Conservation (phyloP, 2,113 vertebrate species). For the Siphamia tubifer region DNA sequence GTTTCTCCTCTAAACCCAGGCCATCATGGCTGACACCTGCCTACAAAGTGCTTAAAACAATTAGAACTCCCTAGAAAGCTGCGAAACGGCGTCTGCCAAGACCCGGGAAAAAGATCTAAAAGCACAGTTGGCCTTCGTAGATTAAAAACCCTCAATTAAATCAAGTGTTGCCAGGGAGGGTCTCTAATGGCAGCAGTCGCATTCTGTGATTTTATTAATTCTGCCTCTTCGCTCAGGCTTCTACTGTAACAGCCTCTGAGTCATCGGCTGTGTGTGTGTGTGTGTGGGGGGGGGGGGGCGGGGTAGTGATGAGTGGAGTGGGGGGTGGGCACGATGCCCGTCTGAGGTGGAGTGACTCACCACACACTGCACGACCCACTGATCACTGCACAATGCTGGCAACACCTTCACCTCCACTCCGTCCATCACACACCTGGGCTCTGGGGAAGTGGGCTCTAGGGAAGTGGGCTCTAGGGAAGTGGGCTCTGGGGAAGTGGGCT, state of each 20-base stretch:
- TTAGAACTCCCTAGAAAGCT: conserved; percentile 57
- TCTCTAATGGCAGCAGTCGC: conserved; percentile 58
- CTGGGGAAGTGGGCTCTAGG: too few relatives aligned
- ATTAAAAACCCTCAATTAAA: conserved; percentile 71
- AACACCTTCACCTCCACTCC: conserved; percentile 51
- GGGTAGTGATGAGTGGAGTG: conserved; percentile 15
- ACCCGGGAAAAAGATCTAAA: conserved; percentile 45
- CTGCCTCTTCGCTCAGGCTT: conserved; percentile 37
- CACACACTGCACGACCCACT: conserved; percentile 66
- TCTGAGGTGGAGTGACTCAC: conserved; percentile 67
- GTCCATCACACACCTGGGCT: conserved; percentile 55
- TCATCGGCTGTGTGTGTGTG: conserved; percentile 73
- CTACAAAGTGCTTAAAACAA: conserved; percentile 69
- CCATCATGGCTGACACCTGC: conserved; percentile 61
- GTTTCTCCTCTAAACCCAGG: conserved; percentile 24
- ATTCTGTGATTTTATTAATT: conserved; percentile 62
- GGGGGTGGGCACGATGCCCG: conserved; percentile 48
- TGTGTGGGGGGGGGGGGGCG: neutral
- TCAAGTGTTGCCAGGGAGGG: conserved; percentile 47
- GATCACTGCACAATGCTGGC: conserved; percentile 58
- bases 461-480: too few relatives aligned
- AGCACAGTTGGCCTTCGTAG: conserved; percentile 44
- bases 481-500: too few relatives aligned
- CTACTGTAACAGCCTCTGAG: conserved; percentile 70
- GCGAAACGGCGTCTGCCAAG: conserved; percentile 42